phyloP scores from a whole-genome alignment of 1,140 invertebrate species.

The Drosophila pseudoananassae region DNA sequence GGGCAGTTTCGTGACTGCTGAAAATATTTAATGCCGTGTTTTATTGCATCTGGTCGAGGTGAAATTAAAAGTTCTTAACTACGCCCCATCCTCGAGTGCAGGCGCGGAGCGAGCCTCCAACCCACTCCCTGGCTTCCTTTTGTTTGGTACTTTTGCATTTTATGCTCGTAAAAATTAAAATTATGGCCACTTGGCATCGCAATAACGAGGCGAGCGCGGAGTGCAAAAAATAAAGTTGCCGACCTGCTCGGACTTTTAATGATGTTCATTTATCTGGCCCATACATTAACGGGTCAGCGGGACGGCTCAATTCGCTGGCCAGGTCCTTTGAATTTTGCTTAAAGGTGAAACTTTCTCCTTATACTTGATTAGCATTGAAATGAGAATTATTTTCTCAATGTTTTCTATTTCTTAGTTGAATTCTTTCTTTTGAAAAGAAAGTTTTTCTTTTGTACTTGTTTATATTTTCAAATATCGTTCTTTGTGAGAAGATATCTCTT shows the following conservation, averaged over 20 bases:
- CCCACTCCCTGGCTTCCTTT: slow-evolving; percentile 12
- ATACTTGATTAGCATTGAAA: slow-evolving; percentile 15
- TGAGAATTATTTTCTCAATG: background rate
- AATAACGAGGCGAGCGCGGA: slow-evolving; percentile 45
- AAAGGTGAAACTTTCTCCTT: slow-evolving; percentile 13
- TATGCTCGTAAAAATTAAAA: slow-evolving; percentile 76
- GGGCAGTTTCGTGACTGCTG: slow-evolving; percentile 40
- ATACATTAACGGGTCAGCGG: slow-evolving; percentile 45
- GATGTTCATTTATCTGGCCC: slow-evolving; percentile 52
- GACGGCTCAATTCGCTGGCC: slow-evolving; percentile 20
- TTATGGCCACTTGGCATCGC: slow-evolving; percentile 67
- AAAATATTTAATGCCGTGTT: slow-evolving; percentile 52
- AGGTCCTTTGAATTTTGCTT: slow-evolving; percentile 19
- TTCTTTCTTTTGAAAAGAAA: background rate
- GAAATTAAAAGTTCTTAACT: slow-evolving; percentile 57
- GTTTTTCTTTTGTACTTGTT: too few species aligned
- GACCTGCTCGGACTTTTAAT: slow-evolving; percentile 53
- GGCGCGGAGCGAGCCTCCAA: background rate
- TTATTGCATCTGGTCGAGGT: slow-evolving; percentile 32
- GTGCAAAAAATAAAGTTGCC: slow-evolving; percentile 17
- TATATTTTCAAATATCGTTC: too few species aligned
- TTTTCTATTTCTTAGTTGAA: background rate
- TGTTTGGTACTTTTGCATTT: slow-evolving; percentile 54
- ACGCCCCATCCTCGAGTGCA: slow-evolving; percentile 12
- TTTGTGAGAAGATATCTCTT: too few species aligned